Evolutionary conservation across 1,140 invertebrate genomes (phyloP).

Genomic region (Dryas iulia): DNA sequence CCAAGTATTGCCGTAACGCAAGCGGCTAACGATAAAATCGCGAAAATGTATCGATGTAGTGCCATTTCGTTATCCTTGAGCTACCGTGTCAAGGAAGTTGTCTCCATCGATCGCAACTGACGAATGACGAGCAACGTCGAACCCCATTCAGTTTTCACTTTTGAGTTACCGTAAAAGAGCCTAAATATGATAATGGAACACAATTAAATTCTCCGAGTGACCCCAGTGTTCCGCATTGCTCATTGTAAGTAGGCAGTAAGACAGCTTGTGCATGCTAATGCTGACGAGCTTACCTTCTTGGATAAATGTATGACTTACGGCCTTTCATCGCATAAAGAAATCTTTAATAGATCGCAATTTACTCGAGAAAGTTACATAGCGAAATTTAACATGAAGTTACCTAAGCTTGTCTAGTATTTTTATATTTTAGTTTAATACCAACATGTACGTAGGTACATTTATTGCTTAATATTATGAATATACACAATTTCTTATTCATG

Average conservation of each 20-base stretch:
- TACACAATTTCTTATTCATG: neutral
- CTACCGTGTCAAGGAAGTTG: conserved; percentile 62
- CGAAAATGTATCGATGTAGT: conserved; percentile 43
- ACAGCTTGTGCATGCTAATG: conserved; percentile 64
- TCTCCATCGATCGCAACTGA: conserved; percentile 70
- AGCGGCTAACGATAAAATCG: conserved; percentile 45
- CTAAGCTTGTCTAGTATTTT: neutral
- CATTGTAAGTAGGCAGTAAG: conserved; percentile 70
- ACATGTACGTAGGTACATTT: too few species aligned
- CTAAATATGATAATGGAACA: conserved; percentile 79
- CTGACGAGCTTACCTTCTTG: conserved; percentile 51
- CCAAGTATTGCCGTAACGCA: conserved; percentile 64
- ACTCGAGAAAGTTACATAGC: conserved; percentile 60
- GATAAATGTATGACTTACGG: conserved; percentile 59
- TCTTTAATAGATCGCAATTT: conserved; percentile 62
- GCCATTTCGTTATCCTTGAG: conserved; percentile 58
- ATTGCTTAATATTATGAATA: neutral
- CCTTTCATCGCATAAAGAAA: conserved; percentile 55
- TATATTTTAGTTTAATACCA: too few species aligned
- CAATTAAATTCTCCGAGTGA: conserved; percentile 79
- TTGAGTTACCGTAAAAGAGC: conserved; percentile 79
- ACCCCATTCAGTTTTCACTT: conserved; percentile 76
- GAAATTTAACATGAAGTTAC: neutral
- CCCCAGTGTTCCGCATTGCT: conserved; percentile 74
- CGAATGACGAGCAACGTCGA: conserved; percentile 65